A percentile compares a stretch with the other conserved stretches of the same genome.
These are phyloP conservation scores for Pocillopora damicornis DNA, from an alignment of 64 coral and sea anemone species.

Conservation along the genomic window DNA sequence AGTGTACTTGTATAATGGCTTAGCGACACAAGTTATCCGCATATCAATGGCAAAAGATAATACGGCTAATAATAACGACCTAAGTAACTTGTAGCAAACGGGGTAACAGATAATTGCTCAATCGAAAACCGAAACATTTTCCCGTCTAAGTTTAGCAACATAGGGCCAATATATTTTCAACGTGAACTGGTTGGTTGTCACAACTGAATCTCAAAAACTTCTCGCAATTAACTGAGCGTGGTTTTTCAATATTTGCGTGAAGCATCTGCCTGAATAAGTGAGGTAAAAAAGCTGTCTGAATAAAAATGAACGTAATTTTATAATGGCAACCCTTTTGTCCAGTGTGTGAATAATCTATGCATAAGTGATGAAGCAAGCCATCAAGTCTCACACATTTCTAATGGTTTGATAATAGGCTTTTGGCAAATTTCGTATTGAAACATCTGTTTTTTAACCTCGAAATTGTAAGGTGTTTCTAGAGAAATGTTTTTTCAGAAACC, in stretches of 20 bases:
- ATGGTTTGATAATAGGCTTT: conserved; percentile 97
- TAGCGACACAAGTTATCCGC: conserved; percentile 61
- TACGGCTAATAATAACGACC: conserved; percentile 28
- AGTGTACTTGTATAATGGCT: conserved; percentile 53
- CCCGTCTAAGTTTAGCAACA: conserved; percentile 25
- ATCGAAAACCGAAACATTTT: conserved; percentile 36
- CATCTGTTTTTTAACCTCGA: conserved; percentile 52
- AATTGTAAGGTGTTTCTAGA: conserved; percentile 38
- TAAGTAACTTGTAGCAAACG: conserved; percentile 63
- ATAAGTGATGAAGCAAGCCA: conserved; percentile 93
- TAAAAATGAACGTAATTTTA: conserved; percentile 76
- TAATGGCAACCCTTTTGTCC: conserved; percentile 81
- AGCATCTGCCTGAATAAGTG: conserved; percentile 57
- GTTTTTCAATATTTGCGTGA: conserved; percentile 55
- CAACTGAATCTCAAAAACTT: conserved; percentile 48
- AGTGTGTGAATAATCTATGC: conserved; percentile 83
- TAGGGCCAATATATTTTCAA: conserved; percentile 4
- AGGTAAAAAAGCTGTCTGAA: conserved; percentile 52
- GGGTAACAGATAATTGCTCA: conserved; percentile 43
- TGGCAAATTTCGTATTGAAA: conserved; percentile 57
- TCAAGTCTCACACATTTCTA: conserved; percentile 88
- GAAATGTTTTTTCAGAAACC: conserved; percentile 41
- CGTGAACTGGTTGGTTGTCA: background rate
- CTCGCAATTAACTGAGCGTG: conserved; percentile 47
- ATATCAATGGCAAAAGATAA: conserved; percentile 69